A percentile compares a stretch with the other conserved stretches of the same genome.
Evolutionary conservation across 2,113 vertebrate genomes (phyloP).

Genomic region (Carollia perspicillata): DNA sequence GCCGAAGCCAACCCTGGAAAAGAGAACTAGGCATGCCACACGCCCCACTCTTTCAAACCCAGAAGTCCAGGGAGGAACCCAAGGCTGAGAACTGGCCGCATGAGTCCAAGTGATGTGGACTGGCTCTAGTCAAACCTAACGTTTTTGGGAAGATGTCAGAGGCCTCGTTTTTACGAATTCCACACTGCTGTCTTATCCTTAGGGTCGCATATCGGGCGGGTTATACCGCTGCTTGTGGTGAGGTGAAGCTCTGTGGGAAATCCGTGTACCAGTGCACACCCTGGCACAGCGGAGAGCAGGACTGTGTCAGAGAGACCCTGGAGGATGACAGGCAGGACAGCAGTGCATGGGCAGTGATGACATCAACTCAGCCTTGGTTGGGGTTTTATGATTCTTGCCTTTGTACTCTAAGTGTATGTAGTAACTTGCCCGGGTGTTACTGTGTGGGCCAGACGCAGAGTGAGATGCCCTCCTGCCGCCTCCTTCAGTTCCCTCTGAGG

Average conservation of each 20-base stretch:
- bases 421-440: not conserved
- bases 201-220: not conserved
- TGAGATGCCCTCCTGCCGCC: not conserved
- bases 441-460: not conserved
- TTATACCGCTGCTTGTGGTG: not conserved
- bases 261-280: not conserved
- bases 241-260: not conserved
- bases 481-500: not conserved
- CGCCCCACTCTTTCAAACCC: not conserved
- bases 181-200: not conserved
- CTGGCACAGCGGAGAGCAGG: not conserved
- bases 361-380: not conserved
- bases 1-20: not conserved
- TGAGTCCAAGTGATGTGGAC: not conserved
- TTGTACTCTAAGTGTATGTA: not conserved
- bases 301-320: not conserved
- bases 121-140: slow-evolving; percentile 5
- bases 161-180: slow-evolving; percentile 29
- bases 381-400: not conserved
- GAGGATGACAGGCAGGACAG: not conserved
- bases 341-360: not conserved
- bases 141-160: slow-evolving; percentile 14
- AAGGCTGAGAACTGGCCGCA: not conserved
- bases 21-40: not conserved
- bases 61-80: not conserved